Conservation (phyloP, 2,113 vertebrate genomes). For the Turnix velox region DNA sequence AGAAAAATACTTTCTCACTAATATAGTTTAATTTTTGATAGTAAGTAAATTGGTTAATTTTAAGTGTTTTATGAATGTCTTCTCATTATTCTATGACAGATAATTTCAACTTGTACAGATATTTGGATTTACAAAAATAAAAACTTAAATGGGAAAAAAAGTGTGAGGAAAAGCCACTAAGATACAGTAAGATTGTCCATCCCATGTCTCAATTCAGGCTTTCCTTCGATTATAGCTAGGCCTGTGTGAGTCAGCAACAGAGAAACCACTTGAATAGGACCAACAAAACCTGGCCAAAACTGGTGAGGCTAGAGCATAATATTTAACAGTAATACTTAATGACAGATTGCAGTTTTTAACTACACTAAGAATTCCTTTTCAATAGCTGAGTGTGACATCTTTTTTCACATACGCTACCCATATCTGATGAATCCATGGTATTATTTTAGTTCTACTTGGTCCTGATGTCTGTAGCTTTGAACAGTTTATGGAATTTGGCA, state of each 20-base stretch:
- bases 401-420: neutral
- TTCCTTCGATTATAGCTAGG: neutral
- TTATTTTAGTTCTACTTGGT: neutral
- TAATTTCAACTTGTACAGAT: neutral
- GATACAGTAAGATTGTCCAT: neutral
- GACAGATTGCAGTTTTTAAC: neutral
- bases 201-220: neutral
- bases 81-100: neutral
- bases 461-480: neutral
- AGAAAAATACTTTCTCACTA: neutral
- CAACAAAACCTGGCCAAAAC: neutral
- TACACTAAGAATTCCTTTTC: neutral
- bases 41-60: too few species aligned
- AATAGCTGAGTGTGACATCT: neutral
- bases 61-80: neutral
- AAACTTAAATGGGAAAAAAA: neutral
- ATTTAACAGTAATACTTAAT: neutral
- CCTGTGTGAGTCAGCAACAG: neutral
- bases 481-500: neutral
- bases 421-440: neutral
- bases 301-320: neutral
- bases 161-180: neutral
- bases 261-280: slow-evolving; percentile 1
- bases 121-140: neutral
- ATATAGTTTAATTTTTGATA: neutral